Evolutionary conservation across 2,888 invertebrate species (phyloP).

Genomic region (Xestoiulus laeticollis): DNA sequence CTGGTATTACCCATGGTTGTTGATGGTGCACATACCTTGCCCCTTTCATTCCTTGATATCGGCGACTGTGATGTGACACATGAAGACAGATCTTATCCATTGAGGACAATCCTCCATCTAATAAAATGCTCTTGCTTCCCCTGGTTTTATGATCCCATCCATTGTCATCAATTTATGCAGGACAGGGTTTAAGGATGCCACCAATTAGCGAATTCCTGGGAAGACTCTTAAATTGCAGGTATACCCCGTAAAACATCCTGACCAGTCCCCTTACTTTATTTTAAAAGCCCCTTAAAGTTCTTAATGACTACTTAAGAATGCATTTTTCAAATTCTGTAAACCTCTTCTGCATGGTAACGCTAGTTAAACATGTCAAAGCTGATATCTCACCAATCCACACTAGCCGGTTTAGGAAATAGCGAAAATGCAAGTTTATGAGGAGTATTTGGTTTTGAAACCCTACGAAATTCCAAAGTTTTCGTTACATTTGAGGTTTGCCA

Average conservation of each 20-base stretch:
- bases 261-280: neutral
- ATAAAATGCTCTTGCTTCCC: neutral
- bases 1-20: neutral
- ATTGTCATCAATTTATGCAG: conserved; percentile 17
- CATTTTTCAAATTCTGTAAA: conserved; percentile 13
- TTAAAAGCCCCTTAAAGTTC: neutral
- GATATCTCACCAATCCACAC: neutral
- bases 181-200: neutral
- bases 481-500: neutral
- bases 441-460: neutral
- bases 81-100: neutral
- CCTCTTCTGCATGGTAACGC: neutral
- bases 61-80: neutral
- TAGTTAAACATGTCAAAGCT: neutral
- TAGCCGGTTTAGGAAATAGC: neutral
- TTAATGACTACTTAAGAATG: neutral
- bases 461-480: neutral
- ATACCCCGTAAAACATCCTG: neutral
- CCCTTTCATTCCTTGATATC: neutral
- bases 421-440: too few species aligned
- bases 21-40: neutral
- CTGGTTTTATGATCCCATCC: neutral
- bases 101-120: neutral
- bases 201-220: conserved; percentile 2
- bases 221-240: neutral